Base-by-base conservation (phyloP, 2,113 vertebrate species). In the Synchiropus splendidus region DNA sequence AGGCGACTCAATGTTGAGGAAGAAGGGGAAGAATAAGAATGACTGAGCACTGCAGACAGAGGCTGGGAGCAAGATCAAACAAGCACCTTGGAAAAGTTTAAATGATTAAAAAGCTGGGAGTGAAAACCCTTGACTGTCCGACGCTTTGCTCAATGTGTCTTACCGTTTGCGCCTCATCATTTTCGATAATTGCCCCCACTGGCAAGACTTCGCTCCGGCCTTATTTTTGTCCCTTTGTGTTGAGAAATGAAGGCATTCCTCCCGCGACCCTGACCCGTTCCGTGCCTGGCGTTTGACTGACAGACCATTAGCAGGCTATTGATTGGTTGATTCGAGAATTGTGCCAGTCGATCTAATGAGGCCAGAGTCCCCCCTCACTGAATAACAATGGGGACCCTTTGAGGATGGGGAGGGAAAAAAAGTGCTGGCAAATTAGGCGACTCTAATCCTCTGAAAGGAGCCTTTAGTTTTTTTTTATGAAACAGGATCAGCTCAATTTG, bases 261-360 rank as follows among this genome's bases (percentile, higher is more conserved):
- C 45, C 13, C 13, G 67, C 34, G 60, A 74, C 74, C 79, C 77
- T 78, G 76, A 81, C 66, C 77, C 39, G 72, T 74, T 56, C 70
- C 59, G 48, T 50, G 56, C 66, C 46, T 56, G 64, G 43, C 30
- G 31, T 57, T 65, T 79, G 79, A 82, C 58, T 66, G 79, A 57
- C 74, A 79, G 74, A 53, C 77, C 74, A 79, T 82, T 82, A 79
- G 70, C 42, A 2, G 39, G 2, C 21, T 68, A 82, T 76, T 78
- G 79, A 82, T 82, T 75, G 77, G 72, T 67, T 11, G 61, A 45
- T 64, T 71, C 61, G 57, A 5, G 66, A 54, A 51, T 61, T 67
- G 57, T 72, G 56, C 34, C 54, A 64, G 70, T 54, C 61, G 58
- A 60, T 54, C 64, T 79, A 72, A 79, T 79, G 69, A 76, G 47